Conservation (phyloP, 2,888 invertebrate species). For the Brachyptera putata region DNA sequence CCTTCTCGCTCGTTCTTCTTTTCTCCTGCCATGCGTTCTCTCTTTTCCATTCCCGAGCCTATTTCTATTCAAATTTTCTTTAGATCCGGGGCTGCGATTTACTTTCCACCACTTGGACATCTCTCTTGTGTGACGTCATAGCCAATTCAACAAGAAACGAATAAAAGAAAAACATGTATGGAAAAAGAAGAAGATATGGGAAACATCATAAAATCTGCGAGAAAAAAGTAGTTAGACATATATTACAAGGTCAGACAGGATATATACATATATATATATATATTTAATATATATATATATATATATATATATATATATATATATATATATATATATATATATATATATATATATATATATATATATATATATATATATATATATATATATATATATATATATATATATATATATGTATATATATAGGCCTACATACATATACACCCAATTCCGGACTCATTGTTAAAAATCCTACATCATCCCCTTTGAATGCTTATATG, state of each 20-base stretch:
- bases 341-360: no score
- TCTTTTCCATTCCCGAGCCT: slow-evolving; percentile 19
- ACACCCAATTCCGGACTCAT: slow-evolving; percentile 3
- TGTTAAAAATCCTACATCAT: slow-evolving; percentile 13
- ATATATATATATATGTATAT: no score
- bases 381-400: no score
- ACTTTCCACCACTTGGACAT: slow-evolving; percentile 24
- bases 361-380: no score
- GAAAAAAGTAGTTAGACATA: neutral
- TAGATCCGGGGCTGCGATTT: slow-evolving; percentile 26
- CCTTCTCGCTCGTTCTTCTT: no score
- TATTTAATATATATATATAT: no score
- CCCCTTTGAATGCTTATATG: slow-evolving; percentile 23
- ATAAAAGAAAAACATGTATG: slow-evolving; percentile 9
- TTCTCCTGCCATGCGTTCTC: neutral
- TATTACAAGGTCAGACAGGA: neutral
- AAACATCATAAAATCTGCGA: slow-evolving; percentile 6
- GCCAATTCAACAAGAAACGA: slow-evolving; percentile 23
- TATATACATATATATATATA: no score
- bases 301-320: no score
- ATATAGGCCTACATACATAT: no score
- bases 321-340: no score
- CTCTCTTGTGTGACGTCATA: slow-evolving; percentile 23
- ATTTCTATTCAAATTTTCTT: slow-evolving; percentile 30
- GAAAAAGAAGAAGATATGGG: neutral